Conservation (phyloP, 2,113 vertebrate genomes). For the Cavia porcellus region DNA sequence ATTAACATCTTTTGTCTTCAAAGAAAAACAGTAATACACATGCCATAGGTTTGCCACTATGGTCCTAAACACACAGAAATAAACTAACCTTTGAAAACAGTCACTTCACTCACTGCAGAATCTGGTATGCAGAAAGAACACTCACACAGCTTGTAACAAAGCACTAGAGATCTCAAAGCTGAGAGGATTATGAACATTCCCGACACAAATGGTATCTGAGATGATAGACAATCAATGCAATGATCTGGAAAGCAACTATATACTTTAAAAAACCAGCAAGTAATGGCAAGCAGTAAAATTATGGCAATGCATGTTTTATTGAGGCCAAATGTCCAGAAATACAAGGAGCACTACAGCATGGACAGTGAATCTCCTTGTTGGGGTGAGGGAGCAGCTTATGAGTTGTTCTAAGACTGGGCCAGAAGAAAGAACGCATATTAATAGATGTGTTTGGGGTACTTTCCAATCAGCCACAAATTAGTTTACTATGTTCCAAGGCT, state of each 20-base stretch:
- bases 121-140: not conserved
- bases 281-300: not conserved
- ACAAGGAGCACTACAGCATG: not conserved
- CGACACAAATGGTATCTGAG: not conserved
- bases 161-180: not conserved
- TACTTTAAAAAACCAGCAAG: not conserved
- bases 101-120: not conserved
- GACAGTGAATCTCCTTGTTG: not conserved
- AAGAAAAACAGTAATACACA: not conserved
- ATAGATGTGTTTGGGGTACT: not conserved
- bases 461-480: constrained; percentile 54
- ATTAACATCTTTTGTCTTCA: not conserved
- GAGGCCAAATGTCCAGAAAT: not conserved
- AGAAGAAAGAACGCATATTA: not conserved
- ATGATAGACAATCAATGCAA: not conserved
- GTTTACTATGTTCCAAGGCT: not conserved
- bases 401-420: not conserved
- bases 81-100: not conserved
- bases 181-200: not conserved
- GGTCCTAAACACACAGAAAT: not conserved
- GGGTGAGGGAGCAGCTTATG: not conserved
- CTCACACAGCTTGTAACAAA: not conserved
- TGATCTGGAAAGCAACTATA: not conserved
- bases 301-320: not conserved
- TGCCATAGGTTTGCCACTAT: not conserved